Percentiles rank a stretch among this genome's conserved stretches.
phyloP scores from a whole-genome alignment of 2,888 invertebrate species.

The Andrena chrysosceles region DNA sequence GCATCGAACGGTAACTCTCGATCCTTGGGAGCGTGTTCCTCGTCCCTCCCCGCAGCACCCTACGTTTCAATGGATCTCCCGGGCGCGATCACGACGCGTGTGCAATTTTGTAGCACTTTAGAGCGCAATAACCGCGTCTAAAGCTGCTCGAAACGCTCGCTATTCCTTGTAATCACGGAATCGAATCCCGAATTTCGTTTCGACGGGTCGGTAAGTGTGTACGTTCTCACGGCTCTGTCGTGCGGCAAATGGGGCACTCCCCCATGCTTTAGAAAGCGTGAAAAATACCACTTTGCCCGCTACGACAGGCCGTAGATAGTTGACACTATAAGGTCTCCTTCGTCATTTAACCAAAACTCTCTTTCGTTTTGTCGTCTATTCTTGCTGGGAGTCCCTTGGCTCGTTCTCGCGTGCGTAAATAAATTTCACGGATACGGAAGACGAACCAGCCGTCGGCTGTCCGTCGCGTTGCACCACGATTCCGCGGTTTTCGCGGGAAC shows the following conservation, averaged over 20 bases:
- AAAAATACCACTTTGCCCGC: too few species aligned
- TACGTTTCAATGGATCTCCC: background rate
- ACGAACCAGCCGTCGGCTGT: slow-evolving; percentile 39
- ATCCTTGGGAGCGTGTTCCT: slow-evolving; percentile 39
- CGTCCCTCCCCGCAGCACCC: slow-evolving; percentile 2
- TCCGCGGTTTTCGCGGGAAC: slow-evolving; percentile 49
- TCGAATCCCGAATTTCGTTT: slow-evolving; percentile 4
- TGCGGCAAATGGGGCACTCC: too few species aligned
- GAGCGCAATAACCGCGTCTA: slow-evolving; percentile 29
- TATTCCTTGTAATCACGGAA: slow-evolving; percentile 27
- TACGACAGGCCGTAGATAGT: too few species aligned
- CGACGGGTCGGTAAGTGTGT: too few species aligned
- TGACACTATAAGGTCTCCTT: background rate
- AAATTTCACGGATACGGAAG: slow-evolving; percentile 39
- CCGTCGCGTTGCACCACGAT: slow-evolving; percentile 29
- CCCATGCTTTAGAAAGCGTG: too few species aligned
- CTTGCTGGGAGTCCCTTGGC: background rate
- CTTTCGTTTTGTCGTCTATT: background rate
- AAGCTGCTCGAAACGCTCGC: background rate
- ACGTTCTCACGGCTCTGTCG: too few species aligned
- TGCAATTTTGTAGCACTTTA: slow-evolving; percentile 46
- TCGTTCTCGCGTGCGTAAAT: slow-evolving; percentile 49
- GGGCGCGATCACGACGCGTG: slow-evolving; percentile 39
- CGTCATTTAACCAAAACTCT: background rate
- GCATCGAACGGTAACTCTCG: slow-evolving; percentile 43